Base-by-base conservation (phyloP, 2,113 vertebrate genomes). In the Nipponia nippon region DNA sequence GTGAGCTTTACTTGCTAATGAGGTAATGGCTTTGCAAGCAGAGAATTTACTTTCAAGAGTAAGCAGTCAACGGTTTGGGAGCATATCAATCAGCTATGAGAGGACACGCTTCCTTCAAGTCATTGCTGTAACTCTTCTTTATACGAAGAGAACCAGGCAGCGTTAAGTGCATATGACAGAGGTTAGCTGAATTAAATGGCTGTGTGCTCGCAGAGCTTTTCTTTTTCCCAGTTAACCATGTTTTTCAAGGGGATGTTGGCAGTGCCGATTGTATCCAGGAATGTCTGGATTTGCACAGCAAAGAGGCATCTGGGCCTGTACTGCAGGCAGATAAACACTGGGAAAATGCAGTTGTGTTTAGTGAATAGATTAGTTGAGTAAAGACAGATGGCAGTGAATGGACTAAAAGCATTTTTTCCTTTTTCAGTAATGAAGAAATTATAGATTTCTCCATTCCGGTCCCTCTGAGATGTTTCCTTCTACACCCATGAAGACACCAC, bases 301-400 rank as follows among this genome's bases (percentile, higher is more conserved):
- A 56, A 85, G 32, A 77, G 46, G 26, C 25, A 72, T 16, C 5
- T 21, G 32, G 52, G 63, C 21, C 55, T 67, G 13, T 58, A 58
- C 49, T 62, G 65, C 63, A 78, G 83, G 63, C 46, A 78, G 78
- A 87, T 65, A 87, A 97, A 80, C 16, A 8, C 34, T 26, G 30
- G 29, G 38, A 80, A 94, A 89, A 83, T 13, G 23, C 12, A 42
- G 22, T 32, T 46, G 23, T 81, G 11, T 73, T 89, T 85, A 88
- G 52, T 27, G 11, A 90, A 86, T 40, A 82, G 16, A 87, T 90
- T 59, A 88, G 70, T 46, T 1, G 1, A 83, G 87, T 58, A 83
- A 91, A 97, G 83, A 88, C 82, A 95, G 87, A 95, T 65, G 73
- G 44, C 76, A 88, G 8, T 38, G 84, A 94, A 92, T 2, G 46